phyloP scores from a whole-genome alignment of 2,888 invertebrate genomes.

The Cataglyphis cursor region DNA sequence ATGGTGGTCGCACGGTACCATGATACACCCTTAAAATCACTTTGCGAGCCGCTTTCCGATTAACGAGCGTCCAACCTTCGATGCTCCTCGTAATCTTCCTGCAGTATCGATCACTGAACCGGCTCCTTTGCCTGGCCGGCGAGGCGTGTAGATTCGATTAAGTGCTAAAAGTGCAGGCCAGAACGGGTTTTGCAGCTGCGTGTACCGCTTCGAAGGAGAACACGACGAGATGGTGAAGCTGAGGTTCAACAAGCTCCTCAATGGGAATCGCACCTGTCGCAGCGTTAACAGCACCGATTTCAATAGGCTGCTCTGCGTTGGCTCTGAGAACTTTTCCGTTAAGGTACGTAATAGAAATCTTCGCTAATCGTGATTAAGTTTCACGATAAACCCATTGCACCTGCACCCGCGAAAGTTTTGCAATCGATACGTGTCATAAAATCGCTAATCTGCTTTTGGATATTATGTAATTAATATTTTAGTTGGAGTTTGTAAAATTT shows the following conservation, averaged over 20 bases:
- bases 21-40: slow-evolving; percentile 41
- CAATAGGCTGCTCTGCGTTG: slow-evolving; percentile 84
- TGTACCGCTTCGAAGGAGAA: slow-evolving; percentile 95
- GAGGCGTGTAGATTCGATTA: slow-evolving; percentile 73
- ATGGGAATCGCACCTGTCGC: slow-evolving; percentile 85
- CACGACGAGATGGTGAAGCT: slow-evolving; percentile 93
- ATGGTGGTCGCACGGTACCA: neutral
- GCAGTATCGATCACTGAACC: slow-evolving; percentile 65
- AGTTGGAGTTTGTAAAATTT: neutral
- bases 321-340: slow-evolving; percentile 83
- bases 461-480: neutral
- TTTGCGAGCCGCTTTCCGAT: slow-evolving; percentile 57
- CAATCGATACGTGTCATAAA: neutral
- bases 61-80: slow-evolving; percentile 57
- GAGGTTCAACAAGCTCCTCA: slow-evolving; percentile 91
- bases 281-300: slow-evolving; percentile 84
- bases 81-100: slow-evolving; percentile 58
- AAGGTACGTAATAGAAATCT: slow-evolving; percentile 79
- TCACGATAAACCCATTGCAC: neutral
- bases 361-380: slow-evolving; percentile 32
- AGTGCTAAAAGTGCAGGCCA: slow-evolving; percentile 70
- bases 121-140: slow-evolving; percentile 68
- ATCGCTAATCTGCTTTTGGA: neutral
- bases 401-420: slow-evolving; percentile 3
- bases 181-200: slow-evolving; percentile 89